A percentile compares a stretch with the other conserved stretches of the same genome.
Conservation (phyloP, 1,140 invertebrate genomes). For the Drosophila kikkawai region DNA sequence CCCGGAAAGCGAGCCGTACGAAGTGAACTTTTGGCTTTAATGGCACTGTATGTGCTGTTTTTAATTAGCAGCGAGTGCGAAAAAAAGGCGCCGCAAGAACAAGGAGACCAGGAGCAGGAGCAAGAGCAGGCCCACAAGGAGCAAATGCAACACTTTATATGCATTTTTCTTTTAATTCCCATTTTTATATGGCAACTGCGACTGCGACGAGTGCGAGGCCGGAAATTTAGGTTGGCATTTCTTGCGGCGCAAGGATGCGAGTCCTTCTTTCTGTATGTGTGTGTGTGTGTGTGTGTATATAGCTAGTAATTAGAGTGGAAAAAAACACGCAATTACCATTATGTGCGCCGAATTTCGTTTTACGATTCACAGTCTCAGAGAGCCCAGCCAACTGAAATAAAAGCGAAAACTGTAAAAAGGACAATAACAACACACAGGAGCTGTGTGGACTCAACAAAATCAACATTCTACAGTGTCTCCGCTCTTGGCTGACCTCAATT, state of each 20-base stretch:
- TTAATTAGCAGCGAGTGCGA: conserved; percentile 66
- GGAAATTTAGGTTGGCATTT: conserved; percentile 78
- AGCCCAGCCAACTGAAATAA: conserved; percentile 49
- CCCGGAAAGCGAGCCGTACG: conserved; percentile 36
- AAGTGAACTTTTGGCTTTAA: conserved; percentile 79
- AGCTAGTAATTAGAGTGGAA: conserved; percentile 79
- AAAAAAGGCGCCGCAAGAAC: conserved; percentile 22
- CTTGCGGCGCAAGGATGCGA: conserved; percentile 56
- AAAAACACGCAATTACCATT: conserved; percentile 82
- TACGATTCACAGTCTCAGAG: conserved; percentile 47
- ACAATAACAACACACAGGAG: conserved; percentile 18
- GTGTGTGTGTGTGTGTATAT: conserved; percentile 50
- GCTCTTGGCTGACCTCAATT: conserved; percentile 70
- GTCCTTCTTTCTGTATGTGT: not conserved
- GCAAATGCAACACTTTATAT: conserved; percentile 83
- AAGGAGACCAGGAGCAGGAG: conserved; percentile 12
- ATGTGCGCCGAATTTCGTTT: conserved; percentile 79
- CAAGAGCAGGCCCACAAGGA: conserved; percentile 34
- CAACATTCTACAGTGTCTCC: conserved; percentile 52
- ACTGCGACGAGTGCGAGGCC: conserved; percentile 38
- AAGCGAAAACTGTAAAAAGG: conserved; percentile 32
- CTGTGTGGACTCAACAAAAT: conserved; percentile 22
- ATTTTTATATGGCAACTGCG: conserved; percentile 64
- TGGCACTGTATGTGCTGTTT: conserved; percentile 72
- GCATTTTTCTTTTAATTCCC: conserved; percentile 81